Evolutionary conservation across 2,888 invertebrate species (phyloP).

Genomic region (Argyresthia goedartella): DNA sequence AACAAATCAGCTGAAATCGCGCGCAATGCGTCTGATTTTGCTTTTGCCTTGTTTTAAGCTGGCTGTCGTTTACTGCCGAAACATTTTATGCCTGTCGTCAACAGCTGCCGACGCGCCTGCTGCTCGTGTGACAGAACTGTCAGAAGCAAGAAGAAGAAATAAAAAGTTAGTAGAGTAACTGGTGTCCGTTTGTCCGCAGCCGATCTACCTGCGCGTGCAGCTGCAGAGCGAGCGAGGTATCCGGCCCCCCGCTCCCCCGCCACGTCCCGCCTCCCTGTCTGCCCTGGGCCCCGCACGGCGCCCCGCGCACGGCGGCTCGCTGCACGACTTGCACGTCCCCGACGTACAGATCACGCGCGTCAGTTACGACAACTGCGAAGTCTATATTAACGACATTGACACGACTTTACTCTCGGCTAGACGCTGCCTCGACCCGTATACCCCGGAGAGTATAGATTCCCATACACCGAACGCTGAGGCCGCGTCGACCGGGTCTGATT

Average conservation of each 20-base stretch:
- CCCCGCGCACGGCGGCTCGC: constrained; percentile 40
- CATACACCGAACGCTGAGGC: constrained; percentile 75
- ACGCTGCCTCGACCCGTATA: constrained; percentile 77
- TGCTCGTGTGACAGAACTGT: no score
- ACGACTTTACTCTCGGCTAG: constrained; percentile 48
- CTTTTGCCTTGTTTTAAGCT: no score
- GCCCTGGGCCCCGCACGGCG: constrained; percentile 26
- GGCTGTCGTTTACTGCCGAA: no score
- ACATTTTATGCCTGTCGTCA: no score
- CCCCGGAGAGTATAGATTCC: constrained; percentile 86
- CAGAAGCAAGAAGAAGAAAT: no score
- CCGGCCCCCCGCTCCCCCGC: constrained; percentile 73
- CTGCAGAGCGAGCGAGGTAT: constrained; percentile 83
- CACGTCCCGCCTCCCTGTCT: constrained; percentile 39
- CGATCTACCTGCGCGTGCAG: constrained; percentile 81
- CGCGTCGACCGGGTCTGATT: constrained; percentile 34
- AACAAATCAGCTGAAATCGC: no score
- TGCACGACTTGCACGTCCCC: constrained; percentile 49
- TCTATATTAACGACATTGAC: constrained; percentile 68
- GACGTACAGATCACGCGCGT: constrained; percentile 65
- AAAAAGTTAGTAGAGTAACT: no score
- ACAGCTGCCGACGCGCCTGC: no score
- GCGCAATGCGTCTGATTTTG: no score
- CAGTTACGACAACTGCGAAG: constrained; percentile 46
- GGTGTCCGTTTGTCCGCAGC: constrained; percentile 64